These are phyloP conservation scores for Malurus leucopterus DNA, from an alignment of 2,797 vertebrate genomes.

Conservation along the genomic window DNA sequence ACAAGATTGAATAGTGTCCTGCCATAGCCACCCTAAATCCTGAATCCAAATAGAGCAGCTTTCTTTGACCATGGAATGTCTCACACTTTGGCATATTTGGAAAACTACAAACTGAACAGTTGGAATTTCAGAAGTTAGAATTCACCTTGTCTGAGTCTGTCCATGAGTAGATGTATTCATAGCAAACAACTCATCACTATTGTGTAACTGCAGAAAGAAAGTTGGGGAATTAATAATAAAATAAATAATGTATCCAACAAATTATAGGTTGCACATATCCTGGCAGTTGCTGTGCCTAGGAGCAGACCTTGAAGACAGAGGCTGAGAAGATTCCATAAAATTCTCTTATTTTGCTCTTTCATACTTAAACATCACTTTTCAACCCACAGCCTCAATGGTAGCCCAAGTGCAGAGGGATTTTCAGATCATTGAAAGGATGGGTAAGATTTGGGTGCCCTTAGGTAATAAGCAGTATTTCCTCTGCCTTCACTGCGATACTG, in stretches of 20 bases:
- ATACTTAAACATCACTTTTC: background rate
- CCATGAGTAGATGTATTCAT: background rate
- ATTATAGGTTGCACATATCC: background rate
- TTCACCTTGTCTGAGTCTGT: background rate
- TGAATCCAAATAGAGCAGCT: background rate
- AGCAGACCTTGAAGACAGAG: background rate
- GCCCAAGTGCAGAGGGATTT: background rate
- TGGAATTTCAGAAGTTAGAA: background rate
- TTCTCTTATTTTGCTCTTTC: background rate
- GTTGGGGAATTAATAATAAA: background rate
- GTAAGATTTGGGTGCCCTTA: background rate
- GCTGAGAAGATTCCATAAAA: background rate
- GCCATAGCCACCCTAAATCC: background rate
- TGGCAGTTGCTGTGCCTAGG: background rate
- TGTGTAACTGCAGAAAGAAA: conserved; percentile 9
- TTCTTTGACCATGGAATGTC: background rate
- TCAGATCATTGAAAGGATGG: background rate
- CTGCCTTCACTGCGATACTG: background rate
- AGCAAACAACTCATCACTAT: background rate
- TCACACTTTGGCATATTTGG: background rate
- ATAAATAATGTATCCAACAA: background rate
- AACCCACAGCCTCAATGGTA: background rate
- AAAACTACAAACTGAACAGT: background rate
- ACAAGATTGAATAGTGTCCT: background rate
- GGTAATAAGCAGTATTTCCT: background rate